Percentiles rank a stretch among this genome's conserved stretches.
Conservation (phyloP, 1,140 invertebrate genomes). For the Listronotus oregonensis region DNA sequence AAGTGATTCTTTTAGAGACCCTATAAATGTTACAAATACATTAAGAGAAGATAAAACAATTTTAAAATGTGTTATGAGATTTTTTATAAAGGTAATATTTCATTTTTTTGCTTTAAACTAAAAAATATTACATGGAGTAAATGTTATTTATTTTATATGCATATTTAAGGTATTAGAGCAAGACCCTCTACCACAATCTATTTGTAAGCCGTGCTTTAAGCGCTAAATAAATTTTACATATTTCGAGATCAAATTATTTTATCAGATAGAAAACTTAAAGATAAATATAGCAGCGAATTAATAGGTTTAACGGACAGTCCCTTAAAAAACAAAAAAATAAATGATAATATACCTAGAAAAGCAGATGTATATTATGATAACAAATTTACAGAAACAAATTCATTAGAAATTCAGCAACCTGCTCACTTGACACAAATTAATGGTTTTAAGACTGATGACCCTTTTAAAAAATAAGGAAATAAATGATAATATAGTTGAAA, state of each 20-base stretch:
- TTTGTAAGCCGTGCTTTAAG: constrained; percentile 8
- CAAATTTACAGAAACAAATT: too few relatives aligned
- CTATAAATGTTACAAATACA: constrained; percentile 1
- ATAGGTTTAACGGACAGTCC: neutral
- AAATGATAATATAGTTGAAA: neutral
- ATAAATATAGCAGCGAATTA: neutral
- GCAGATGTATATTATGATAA: too few relatives aligned
- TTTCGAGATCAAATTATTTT: constrained; percentile 15
- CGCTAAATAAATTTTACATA: constrained; percentile 1
- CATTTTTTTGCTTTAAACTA: too few relatives aligned
- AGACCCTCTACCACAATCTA: constrained; percentile 8
- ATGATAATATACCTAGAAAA: too few relatives aligned
- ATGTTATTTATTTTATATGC: constrained; percentile 1
- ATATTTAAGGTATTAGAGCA: constrained; percentile 13
- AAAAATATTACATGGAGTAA: neutral
- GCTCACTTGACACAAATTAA: too few relatives aligned
- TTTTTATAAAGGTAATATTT: constrained; percentile 6
- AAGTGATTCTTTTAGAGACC: neutral
- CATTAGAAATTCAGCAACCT: too few relatives aligned
- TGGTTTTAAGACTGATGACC: too few relatives aligned
- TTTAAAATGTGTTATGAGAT: constrained; percentile 4
- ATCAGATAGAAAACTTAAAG: constrained; percentile 13
- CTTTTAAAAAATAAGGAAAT: too few relatives aligned
- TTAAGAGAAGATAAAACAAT: constrained; percentile 10
- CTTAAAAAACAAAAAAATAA: too few relatives aligned